Percentiles rank a stretch among this genome's conserved stretches.
Conservation (phyloP, 2,888 invertebrate genomes). For the Fragum sueziense region DNA sequence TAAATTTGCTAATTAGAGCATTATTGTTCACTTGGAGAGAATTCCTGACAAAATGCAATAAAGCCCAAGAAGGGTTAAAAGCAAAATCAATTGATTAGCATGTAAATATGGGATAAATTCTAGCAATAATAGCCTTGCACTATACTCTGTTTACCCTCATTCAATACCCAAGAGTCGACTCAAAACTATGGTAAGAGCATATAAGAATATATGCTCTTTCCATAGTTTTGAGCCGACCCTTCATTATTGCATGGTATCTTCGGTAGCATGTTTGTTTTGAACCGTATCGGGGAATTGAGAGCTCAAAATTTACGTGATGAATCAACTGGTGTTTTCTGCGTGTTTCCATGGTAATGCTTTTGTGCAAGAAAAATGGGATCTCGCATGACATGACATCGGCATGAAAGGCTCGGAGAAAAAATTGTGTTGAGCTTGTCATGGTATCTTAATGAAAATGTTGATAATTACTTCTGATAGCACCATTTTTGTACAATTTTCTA, state of each 20-base stretch:
- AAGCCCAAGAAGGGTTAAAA: background rate
- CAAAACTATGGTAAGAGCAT: too few species aligned
- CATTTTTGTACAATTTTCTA: background rate
- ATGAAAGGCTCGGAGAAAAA: background rate
- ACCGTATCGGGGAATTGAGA: background rate
- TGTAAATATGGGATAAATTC: constrained; percentile 20
- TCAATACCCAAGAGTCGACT: too few species aligned
- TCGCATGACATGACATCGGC: background rate
- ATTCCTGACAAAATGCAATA: background rate
- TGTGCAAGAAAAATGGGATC: constrained; percentile 8
- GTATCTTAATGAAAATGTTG: background rate
- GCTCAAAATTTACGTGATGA: constrained; percentile 11
- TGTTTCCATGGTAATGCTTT: constrained; percentile 22
- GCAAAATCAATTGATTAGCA: constrained; percentile 5
- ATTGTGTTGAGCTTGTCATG: background rate
- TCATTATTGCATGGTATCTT: constrained; percentile 9
- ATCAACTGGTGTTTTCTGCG: constrained; percentile 16
- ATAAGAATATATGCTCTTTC: too few species aligned
- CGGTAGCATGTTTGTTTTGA: constrained; percentile 10
- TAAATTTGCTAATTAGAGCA: background rate
- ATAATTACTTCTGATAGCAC: background rate
- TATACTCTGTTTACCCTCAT: constrained; percentile 7
- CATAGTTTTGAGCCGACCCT: too few species aligned
- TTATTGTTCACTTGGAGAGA: background rate
- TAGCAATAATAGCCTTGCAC: constrained; percentile 6